Percentiles rank a stretch among this genome's conserved stretches.
These are phyloP conservation scores for Drosophila insularis DNA, from an alignment of 1,140 invertebrate genomes.

Conservation along the genomic window DNA sequence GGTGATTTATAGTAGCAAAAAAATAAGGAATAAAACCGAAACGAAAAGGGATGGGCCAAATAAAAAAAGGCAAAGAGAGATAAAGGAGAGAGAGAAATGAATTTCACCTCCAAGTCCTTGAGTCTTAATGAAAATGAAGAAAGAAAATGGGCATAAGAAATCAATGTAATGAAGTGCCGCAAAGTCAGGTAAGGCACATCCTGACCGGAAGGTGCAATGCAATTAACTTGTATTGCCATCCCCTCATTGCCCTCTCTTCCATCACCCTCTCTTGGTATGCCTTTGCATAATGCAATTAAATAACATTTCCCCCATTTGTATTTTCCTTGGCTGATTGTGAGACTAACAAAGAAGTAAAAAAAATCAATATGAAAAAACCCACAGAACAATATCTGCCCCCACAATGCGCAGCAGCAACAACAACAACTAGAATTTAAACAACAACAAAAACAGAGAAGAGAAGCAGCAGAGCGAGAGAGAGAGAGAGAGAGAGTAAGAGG, in stretches of 20 bases:
- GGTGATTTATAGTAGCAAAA: slow-evolving; percentile 52
- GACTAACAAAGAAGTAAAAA: slow-evolving; percentile 50
- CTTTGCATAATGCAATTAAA: slow-evolving; percentile 9
- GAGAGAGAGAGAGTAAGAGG: background rate
- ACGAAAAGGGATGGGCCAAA: background rate
- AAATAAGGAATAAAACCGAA: background rate
- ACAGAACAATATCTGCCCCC: slow-evolving; percentile 36
- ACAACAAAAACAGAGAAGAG: background rate
- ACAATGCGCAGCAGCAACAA: slow-evolving; percentile 45
- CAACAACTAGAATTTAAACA: background rate
- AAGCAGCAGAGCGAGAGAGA: slow-evolving; percentile 16
- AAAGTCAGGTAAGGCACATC: background rate
- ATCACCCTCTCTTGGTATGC: background rate
- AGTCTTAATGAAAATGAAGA: background rate
- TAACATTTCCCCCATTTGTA: background rate
- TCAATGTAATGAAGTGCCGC: slow-evolving; percentile 2
- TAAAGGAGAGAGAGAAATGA: background rate
- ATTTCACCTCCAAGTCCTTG: background rate
- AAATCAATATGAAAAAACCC: slow-evolving; percentile 38
- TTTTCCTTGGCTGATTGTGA: background rate
- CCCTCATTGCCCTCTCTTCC: background rate
- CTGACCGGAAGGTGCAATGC: background rate
- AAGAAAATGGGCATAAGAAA: slow-evolving; percentile 3
- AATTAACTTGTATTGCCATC: background rate
- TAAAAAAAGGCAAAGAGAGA: background rate